Base-by-base conservation (phyloP, 2,113 vertebrate species). In the Donacobius atricapilla region DNA sequence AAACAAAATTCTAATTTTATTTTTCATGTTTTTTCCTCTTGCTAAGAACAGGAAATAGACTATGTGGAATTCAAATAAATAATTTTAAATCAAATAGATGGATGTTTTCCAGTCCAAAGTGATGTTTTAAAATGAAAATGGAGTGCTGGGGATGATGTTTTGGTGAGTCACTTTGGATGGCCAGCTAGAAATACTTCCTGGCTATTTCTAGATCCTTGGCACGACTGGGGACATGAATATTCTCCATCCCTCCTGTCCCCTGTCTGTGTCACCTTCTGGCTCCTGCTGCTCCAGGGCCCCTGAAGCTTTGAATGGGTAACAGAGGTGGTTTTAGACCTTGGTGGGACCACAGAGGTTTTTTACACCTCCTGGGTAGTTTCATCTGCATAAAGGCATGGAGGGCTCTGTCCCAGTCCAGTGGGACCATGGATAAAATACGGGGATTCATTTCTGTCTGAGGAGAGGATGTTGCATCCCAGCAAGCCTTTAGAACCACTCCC, bases 291-390 rank as follows among this genome's bases (percentile, higher is more conserved):
- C 28, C 28, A 8, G 13, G 31, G 24, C 8, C 5, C 50, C 39
- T 40, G 71, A 66, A 31, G 22, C 8, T 53, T 58, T 71, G 16
- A 48, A 44, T 39, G 13, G 2, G 7, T 37, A 28, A 22, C 3
- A 48, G 16, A 50, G 3, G 1, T 13, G 7, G 0, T 39, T 78
- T 40, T 0, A 1, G 21, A 5, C 2, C 33, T 69, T 68, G 48
- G 14, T 65, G 15, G 2, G 22, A 58, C 51, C 24, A 7, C 5
- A 50, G 40, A 56, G 2, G 7, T 21, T 75, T 83, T 71, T 6
- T 20, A 54, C 61, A 45, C 15, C 33, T 65, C 39, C 20, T 42
- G 33, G 35, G 27, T 6, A 27, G 10, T 11, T 78, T 9, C 8
- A 35, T 10, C 24, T 84, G 33, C 10, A 35, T n/a, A 3, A 69